Base-by-base conservation (phyloP, 2,113 vertebrate species). In the Tragelaphus strepsiceros region DNA sequence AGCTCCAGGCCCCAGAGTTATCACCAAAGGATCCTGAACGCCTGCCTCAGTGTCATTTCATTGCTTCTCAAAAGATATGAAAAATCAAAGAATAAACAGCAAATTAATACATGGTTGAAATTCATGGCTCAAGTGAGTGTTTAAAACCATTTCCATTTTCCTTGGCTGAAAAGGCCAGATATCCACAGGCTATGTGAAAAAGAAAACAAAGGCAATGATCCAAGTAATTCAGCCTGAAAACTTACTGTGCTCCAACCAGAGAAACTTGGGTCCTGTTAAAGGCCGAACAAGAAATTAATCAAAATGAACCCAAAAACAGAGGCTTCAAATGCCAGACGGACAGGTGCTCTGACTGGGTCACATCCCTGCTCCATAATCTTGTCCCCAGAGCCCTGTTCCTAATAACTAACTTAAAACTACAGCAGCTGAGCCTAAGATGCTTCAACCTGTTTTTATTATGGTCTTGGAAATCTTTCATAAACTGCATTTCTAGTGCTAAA, bases 121-220 rank as follows among this genome's bases (percentile, higher is more conserved):
- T 78, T 93, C 88, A 93, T 22, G 82, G 88, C 82, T 91, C 92
- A 88, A 97, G 56, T 88, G 84, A 94, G 54, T 96, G 90, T 94
- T 98, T 98, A 88, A 96, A 98, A 88, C 77, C 81, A 95, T 95
- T 97, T 97, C 92, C 94, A 96, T 94, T 98, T 98, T 94, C 96
- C 88, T 95, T 96, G 92, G 92, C 97, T 96, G 95, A 97, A 97
- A 97, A 97, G 96, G 97, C 96, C 95, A 97, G 85, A 96, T 97
- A 97, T 58, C 95, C 94, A 97, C 94, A 94, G 97, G 96, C 90
- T 84, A 94, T 80, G 88, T 90, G 91, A 89, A 96, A 95, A 97
- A 64, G 92, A 98, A 97, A 97, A 95, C 96, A 96, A 92, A 97
- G 97, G 94, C 96, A 94, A 86, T 7, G 64, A 53, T 92, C 97